Evolutionary conservation across 37 sponge, comb jelly and placozoan species (phyloP), one percentile per base, ranked within the genome.

Genomic region (Corticium candelabrum): DNA sequence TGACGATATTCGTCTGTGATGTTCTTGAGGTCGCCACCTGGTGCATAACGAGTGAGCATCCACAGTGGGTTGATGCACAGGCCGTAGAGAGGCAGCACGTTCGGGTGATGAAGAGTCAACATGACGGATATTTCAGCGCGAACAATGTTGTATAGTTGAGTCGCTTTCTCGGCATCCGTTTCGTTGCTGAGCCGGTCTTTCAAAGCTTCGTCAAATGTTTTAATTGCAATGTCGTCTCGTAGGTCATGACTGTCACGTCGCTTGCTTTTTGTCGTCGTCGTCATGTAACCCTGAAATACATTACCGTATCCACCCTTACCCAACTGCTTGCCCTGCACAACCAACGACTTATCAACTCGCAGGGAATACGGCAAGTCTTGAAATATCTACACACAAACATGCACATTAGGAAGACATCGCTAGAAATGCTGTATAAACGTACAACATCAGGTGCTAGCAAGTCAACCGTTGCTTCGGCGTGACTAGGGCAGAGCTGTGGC

Each of bases 31-130:
- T 89, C 90, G 2, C 89, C 90, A 35, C 68, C 35, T 1, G 90
- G 89, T 11, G 93, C 93, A 39, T 85, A 80, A 73, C 86, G 89
- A 30, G 88, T 81, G 67, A 92, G 37, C 40, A 92, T 75, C 43
- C 87, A 71, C 37, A 86, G 37, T 15, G 93, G 93, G 21, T 84
- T 78, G 11, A 92, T 68, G 41, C 86, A 76, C 0, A 92, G 34
- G 0, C 93, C 93, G 3, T 88, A 34, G 0, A 92, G 82, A 1
- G 40, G 37, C 33, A 92, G 82, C 1, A 92, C 78, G 75, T 92
- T 67, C 35, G 77, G 72, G 77, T 92, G 93, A 35, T 82, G 37
- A 2, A 92, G 85, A n/a, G 75, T 77, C 35, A 37, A 21, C 93
- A 92, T 92, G 30, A 89, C 81, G 68, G 89, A 41, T 2, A 81